These are phyloP conservation scores for Orussus abietinus DNA, from an alignment of 1,140 invertebrate genomes.

Conservation along the genomic window DNA sequence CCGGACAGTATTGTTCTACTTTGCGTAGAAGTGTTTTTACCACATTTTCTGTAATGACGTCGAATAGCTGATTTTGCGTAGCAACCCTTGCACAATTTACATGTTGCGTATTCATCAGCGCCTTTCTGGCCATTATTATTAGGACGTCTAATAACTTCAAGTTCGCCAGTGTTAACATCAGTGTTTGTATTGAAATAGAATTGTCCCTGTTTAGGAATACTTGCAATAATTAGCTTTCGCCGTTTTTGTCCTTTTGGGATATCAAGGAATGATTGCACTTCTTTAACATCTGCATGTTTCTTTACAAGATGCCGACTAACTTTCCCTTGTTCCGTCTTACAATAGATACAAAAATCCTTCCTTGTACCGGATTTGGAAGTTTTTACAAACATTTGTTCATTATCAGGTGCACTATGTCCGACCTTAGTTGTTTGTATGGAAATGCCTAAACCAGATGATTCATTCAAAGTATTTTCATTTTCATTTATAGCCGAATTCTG, in stretches of 20 bases:
- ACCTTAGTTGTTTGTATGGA: too few species aligned
- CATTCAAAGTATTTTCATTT: too few species aligned
- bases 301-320: constrained; percentile 4
- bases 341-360: constrained; percentile 9
- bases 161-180: constrained; percentile 6
- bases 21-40: constrained; percentile 2
- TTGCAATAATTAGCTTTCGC: constrained; percentile 4
- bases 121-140: constrained; percentile 5
- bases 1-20: neutral
- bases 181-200: constrained; percentile 10
- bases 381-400: constrained; percentile 3
- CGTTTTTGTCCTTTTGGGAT: neutral
- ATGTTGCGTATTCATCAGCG: constrained; percentile 7
- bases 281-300: constrained; percentile 1
- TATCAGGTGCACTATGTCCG: constrained; percentile 9
- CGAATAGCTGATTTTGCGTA: constrained; percentile 5
- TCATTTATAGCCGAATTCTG: too few species aligned
- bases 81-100: constrained; percentile 1
- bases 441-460: too few species aligned
- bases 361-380: constrained; percentile 3
- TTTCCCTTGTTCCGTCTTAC: constrained; percentile 9
- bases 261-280: neutral
- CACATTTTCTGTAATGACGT: constrained; percentile 2
- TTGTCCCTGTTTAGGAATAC: constrained; percentile 8
- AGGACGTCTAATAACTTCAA: constrained; percentile 4